Conservation (phyloP, 2,888 invertebrate genomes). For the Metalampra italica region DNA sequence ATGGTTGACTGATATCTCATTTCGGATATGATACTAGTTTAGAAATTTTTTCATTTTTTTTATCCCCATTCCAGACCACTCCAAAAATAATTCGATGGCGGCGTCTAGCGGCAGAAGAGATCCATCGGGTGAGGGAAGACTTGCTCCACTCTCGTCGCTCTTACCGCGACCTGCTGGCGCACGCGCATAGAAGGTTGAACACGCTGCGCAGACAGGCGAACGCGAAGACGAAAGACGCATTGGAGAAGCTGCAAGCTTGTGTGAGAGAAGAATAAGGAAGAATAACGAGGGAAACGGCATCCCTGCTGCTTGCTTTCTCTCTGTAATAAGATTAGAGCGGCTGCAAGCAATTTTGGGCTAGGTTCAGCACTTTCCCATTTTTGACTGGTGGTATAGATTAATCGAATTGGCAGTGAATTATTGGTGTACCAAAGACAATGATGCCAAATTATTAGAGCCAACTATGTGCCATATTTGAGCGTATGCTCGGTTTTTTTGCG, state of each 20-base stretch:
- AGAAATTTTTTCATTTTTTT: no score
- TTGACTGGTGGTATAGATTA: neutral
- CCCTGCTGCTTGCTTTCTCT: no score
- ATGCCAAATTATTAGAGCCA: neutral
- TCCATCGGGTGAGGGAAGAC: conserved; percentile 57
- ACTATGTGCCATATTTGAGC: neutral
- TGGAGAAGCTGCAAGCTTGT: conserved; percentile 37
- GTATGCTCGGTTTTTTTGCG: no score
- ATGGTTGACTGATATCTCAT: no score
- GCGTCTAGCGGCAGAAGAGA: conserved; percentile 50
- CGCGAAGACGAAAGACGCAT: conserved; percentile 25
- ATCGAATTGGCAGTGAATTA: neutral
- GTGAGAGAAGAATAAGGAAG: conserved; percentile 1
- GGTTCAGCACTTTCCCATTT: no score
- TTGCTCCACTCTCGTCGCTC: conserved; percentile 48
- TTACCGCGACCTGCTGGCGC: conserved; percentile 55
- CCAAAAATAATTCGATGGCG: conserved; percentile 55
- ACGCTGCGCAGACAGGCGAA: conserved; percentile 42
- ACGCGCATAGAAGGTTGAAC: conserved; percentile 45
- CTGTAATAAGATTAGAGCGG: no score
- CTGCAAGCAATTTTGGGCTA: neutral
- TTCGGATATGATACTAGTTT: no score
- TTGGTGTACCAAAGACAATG: neutral
- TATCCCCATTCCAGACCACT: conserved; percentile 37
- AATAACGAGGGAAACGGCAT: no score